Evolutionary conservation across 2,113 vertebrate species (phyloP), one percentile per base, ranked within the genome.

Genomic region (Phylloscopus trochilus): DNA sequence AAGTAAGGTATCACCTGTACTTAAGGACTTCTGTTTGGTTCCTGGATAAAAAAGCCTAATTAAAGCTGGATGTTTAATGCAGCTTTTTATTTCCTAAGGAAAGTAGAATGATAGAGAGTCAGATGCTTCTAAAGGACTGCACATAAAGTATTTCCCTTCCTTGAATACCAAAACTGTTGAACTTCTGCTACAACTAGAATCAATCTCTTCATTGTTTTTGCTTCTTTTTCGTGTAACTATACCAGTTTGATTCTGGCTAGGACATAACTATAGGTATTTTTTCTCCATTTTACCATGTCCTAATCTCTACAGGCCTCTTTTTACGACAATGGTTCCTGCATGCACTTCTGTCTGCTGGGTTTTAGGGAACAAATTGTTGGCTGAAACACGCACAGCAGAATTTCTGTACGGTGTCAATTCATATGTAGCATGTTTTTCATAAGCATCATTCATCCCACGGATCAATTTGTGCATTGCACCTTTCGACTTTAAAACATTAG

Each of bases 321-420:
- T 92, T 47, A 41, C 72, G 4, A 1, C 60, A 52, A 69, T 37
- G 13, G 10, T 18, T 82, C 11, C 43, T 72, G 20, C 1, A 1
- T 55, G 5, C 23, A 21, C 14, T 64, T 93, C 63, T 67, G 4
- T 56, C 21, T 9, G 23, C 4, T 79, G 46, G 9, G 27, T 81
- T 81, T 92, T 75, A 72, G 49, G 30, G 64, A 93, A 51, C 7
- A 55, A 74, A 46, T 23, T 81, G 10, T 63, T 68, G 5, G 14
- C 22, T 82, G 33, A 73, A 87, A 77, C 6, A 53, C 0, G 0
- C 10, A 35, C 4, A n/a, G 23, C 17, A 84, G 37, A 66, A 35
- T 87, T 92, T 58, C 20, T 26, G 62, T 46, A 31, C 14, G 17
- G 16, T 24, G 11, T 58, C 28, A 62, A 20, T 64, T 44, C 53